Evolutionary conservation across 2,888 invertebrate species (phyloP).

Genomic region (Drosophila subquinaria): DNA sequence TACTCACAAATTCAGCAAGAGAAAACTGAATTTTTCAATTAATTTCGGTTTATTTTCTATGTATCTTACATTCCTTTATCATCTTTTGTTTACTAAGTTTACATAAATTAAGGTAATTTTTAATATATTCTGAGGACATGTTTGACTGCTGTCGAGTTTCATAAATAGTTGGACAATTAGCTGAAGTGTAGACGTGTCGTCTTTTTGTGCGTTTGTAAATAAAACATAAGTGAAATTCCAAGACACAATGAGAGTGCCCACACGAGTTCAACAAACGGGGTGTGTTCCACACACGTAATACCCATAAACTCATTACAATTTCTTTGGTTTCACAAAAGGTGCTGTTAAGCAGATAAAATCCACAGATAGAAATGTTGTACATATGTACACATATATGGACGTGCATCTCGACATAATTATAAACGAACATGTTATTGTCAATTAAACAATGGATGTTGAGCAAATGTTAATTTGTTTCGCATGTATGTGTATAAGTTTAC

Average conservation of each 20-base stretch:
- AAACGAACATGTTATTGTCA: slow-evolving; percentile 18
- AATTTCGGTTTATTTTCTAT: neutral
- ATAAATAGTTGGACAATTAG: slow-evolving; percentile 5
- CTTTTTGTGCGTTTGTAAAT: neutral
- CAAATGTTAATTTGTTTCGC: neutral
- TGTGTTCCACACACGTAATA: slow-evolving; percentile 43
- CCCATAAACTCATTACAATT: slow-evolving; percentile 38
- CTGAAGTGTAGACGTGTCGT: slow-evolving; percentile 1
- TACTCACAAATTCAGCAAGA: neutral
- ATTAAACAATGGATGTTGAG: slow-evolving; percentile 11
- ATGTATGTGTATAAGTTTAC: too few species aligned
- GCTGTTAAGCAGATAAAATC: slow-evolving; percentile 19
- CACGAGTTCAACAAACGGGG: slow-evolving; percentile 59
- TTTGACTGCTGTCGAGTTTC: neutral
- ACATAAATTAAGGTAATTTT: neutral
- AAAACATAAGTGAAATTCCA: slow-evolving; percentile 38
- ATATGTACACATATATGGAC: neutral
- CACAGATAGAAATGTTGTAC: slow-evolving; percentile 4
- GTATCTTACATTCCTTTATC: neutral
- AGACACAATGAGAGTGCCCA: slow-evolving; percentile 13
- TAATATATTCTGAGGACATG: neutral
- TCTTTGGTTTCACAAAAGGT: slow-evolving; percentile 3
- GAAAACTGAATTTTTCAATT: too few species aligned
- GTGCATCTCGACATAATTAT: slow-evolving; percentile 4
- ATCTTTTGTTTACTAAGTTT: neutral